These are phyloP conservation scores for Volucella inanis DNA, from an alignment of 2,888 invertebrate genomes.

Conservation along the genomic window DNA sequence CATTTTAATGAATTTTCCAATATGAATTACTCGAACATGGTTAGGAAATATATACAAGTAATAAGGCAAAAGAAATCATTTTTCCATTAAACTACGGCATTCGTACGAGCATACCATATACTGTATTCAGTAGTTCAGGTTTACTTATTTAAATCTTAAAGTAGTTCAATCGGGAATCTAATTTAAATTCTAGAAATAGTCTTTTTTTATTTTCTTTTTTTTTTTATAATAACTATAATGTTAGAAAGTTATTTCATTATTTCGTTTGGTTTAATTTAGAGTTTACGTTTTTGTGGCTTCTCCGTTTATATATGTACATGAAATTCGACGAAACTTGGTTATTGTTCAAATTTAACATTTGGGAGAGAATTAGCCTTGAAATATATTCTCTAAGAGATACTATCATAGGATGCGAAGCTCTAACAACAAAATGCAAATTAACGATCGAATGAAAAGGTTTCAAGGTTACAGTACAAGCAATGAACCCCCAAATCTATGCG, in stretches of 20 bases:
- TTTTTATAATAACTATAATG: slow-evolving; percentile 12
- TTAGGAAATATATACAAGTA: not conserved
- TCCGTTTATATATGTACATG: slow-evolving; percentile 15
- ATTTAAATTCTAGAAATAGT: slow-evolving; percentile 7
- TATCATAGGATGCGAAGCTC: not conserved
- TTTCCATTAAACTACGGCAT: slow-evolving; percentile 22
- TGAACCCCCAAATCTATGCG: slow-evolving; percentile 6
- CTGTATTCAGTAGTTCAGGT: not conserved
- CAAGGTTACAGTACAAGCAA: slow-evolving; percentile 43
- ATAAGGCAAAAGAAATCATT: slow-evolving; percentile 21
- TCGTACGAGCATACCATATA: not conserved
- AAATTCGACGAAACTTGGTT: not conserved
- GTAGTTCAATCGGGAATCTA: slow-evolving; percentile 29
- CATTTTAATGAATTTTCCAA: slow-evolving; percentile 17
- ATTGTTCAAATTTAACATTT: slow-evolving; percentile 5
- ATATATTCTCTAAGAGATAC: slow-evolving; percentile 11
- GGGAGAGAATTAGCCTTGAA: slow-evolving; percentile 5
- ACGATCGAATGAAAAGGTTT: slow-evolving; percentile 1
- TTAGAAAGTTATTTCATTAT: slow-evolving; percentile 38
- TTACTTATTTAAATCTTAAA: slow-evolving; percentile 36
- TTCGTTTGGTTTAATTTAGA: slow-evolving; percentile 32
- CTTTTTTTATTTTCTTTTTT: not conserved
- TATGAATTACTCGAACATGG: slow-evolving; percentile 2
- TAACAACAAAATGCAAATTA: slow-evolving; percentile 29
- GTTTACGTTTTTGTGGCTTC: slow-evolving; percentile 28